These are phyloP conservation scores for Tetraodon nigroviridis DNA, from an alignment of 2,113 vertebrate genomes.

Conservation along the genomic window DNA sequence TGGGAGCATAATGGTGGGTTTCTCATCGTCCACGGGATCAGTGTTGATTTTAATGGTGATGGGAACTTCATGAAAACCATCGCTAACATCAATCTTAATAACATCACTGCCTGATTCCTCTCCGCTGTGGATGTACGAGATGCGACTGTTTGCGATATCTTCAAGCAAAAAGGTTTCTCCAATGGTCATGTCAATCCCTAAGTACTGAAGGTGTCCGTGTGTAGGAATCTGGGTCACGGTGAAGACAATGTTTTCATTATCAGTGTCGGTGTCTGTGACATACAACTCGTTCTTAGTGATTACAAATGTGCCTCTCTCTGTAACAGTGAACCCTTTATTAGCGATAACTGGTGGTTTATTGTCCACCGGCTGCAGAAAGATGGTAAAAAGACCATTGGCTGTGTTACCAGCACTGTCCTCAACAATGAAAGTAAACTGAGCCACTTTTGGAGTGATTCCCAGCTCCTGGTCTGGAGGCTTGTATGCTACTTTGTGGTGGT, in stretches of 20 bases:
- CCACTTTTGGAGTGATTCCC: conserved; percentile 87
- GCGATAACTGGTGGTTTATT: conserved; percentile 91
- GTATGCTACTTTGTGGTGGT: conserved; percentile 94
- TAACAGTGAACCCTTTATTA: conserved; percentile 85
- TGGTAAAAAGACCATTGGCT: conserved; percentile 82
- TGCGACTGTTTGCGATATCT: conserved; percentile 70
- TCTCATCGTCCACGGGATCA: conserved; percentile 80
- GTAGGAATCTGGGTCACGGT: conserved; percentile 77
- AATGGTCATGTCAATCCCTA: conserved; percentile 74
- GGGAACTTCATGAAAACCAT: conserved; percentile 87
- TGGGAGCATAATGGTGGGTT: conserved; percentile 74
- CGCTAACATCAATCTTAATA: conserved; percentile 86
- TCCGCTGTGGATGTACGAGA: conserved; percentile 81
- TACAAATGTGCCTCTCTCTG: conserved; percentile 79
- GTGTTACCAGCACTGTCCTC: conserved; percentile 86
- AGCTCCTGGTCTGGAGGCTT: conserved; percentile 87
- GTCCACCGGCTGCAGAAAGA: conserved; percentile 90
- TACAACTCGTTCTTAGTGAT: conserved; percentile 77
- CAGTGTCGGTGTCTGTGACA: conserved; percentile 80
- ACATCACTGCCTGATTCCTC: conserved; percentile 77
- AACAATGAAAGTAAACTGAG: conserved; percentile 88
- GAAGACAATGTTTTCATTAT: conserved; percentile 77
- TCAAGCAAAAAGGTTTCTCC: conserved; percentile 77
- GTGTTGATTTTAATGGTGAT: conserved; percentile 82
- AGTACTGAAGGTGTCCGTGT: conserved; percentile 74